Evolutionary conservation across 2,113 vertebrate species (phyloP), one percentile per base, ranked within the genome.

Genomic region (Saccopteryx bilineata): DNA sequence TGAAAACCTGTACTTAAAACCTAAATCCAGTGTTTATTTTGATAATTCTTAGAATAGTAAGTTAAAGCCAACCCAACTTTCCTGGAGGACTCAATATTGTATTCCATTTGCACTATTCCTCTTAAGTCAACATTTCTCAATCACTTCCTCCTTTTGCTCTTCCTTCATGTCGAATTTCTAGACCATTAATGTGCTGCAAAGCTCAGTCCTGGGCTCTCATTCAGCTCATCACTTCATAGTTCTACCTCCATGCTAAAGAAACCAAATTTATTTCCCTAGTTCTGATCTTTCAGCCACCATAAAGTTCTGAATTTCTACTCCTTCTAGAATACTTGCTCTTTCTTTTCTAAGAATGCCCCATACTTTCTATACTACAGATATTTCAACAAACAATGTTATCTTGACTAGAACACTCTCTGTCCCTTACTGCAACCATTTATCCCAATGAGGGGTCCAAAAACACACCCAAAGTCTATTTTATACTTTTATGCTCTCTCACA

Each of bases 11-110:
- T n/a, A 89, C 69, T 66, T 71, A 93, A 94, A 96, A 52, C 17
- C 52, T 63, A 88, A 88, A 94, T 65, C 60, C 26, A 88, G 28
- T 69, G 26, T 74, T 95, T 92, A 94, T 91, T 95, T 96, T 74
- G 50, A 54, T 83, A 95, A 71, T 54, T 69, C 33, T 75, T 33
- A 89, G 26, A 72, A 90, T 52, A 87, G 52, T 85, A 56, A 96
- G 11, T 31, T 33, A 76, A 85, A 94, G 58, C 14, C 52, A 82
- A 84, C 18, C 94, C 28, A 82, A 65, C 58, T 93, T 92, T 91
- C 54, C 60, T 28, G 5, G 31, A 89, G 4, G 61, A 21, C 68
- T 96, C 66, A 2, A 71, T 21, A 80, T 24, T 72, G 19, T 33
- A 78, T 58, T 93, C 50, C 19, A 58, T 39, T 90, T 93, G 24